Evolutionary conservation across 2,888 invertebrate species (phyloP).

Genomic region (Deilephila porcellus): DNA sequence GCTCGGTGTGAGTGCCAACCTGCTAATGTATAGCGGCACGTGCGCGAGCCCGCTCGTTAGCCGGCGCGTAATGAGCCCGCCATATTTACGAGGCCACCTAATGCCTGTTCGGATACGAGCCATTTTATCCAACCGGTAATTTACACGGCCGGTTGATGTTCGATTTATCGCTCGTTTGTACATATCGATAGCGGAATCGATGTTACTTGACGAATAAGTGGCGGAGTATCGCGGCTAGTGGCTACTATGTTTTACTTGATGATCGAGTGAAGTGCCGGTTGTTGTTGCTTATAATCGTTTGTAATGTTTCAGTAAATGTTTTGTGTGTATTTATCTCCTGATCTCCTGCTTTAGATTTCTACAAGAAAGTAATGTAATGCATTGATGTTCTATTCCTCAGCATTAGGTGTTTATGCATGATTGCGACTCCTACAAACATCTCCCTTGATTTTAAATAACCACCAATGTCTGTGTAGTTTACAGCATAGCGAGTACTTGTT

Average conservation of each 20-base stretch:
- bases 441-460: no score
- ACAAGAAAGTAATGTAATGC: no score
- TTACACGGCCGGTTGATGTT: conserved; percentile 41
- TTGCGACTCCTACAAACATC: no score
- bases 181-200: conserved; percentile 27
- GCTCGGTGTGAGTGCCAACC: conserved; percentile 47
- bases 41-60: conserved; percentile 68
- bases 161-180: conserved; percentile 32
- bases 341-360: background rate
- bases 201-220: conserved; percentile 27
- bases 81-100: conserved; percentile 71
- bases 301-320: conserved; percentile 4
- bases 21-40: conserved; percentile 62
- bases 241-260: conserved; percentile 27
- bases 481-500: no score
- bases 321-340: background rate
- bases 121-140: conserved; percentile 45
- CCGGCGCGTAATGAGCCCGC: conserved; percentile 66
- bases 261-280: conserved; percentile 21
- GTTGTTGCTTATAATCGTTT: conserved; percentile 10
- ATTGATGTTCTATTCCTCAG: no score
- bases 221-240: conserved; percentile 11
- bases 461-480: no score
- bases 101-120: conserved; percentile 53
- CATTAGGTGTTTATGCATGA: no score